A percentile compares a stretch with the other conserved stretches of the same genome.
phyloP scores from a whole-genome alignment of 1,140 invertebrate genomes.

The Odontomachus brunneus region DNA sequence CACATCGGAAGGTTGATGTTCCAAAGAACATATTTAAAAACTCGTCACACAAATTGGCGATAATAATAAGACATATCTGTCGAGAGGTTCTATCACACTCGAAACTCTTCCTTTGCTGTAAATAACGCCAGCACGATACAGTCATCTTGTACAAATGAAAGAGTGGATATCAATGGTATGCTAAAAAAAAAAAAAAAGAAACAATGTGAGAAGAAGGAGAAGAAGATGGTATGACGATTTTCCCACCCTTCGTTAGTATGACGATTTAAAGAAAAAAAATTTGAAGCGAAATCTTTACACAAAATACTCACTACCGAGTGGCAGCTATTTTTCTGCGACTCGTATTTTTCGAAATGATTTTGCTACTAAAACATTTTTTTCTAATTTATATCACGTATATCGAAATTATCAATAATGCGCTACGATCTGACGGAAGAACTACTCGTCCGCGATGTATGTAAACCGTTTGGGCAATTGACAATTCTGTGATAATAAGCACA shows the following conservation, averaged over 20 bases:
- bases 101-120: slow-evolving; percentile 45
- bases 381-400: slow-evolving; percentile 34
- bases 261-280: slow-evolving; percentile 33
- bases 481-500: slow-evolving; percentile 71
- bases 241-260: slow-evolving; percentile 3
- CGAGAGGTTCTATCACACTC: slow-evolving; percentile 12
- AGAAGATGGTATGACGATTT: slow-evolving; percentile 21
- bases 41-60: slow-evolving; percentile 16
- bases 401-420: slow-evolving; percentile 31
- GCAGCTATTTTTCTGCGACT: slow-evolving; percentile 38
- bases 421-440: slow-evolving; percentile 11
- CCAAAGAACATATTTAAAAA: slow-evolving; percentile 16
- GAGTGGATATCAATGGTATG: background rate
- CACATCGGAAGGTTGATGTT: background rate
- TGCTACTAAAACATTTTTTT: slow-evolving; percentile 52
- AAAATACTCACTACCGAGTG: slow-evolving; percentile 33
- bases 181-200: background rate
- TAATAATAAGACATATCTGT: slow-evolving; percentile 61
- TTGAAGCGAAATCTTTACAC: slow-evolving; percentile 50
- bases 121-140: slow-evolving; percentile 45
- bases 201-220: no score
- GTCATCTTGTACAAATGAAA: slow-evolving; percentile 29
- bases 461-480: slow-evolving; percentile 43
- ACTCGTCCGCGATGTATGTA: background rate
- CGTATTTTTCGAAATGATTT: slow-evolving; percentile 53